Evolutionary conservation across 2,888 invertebrate species (phyloP).

Genomic region (Athalia cordata): DNA sequence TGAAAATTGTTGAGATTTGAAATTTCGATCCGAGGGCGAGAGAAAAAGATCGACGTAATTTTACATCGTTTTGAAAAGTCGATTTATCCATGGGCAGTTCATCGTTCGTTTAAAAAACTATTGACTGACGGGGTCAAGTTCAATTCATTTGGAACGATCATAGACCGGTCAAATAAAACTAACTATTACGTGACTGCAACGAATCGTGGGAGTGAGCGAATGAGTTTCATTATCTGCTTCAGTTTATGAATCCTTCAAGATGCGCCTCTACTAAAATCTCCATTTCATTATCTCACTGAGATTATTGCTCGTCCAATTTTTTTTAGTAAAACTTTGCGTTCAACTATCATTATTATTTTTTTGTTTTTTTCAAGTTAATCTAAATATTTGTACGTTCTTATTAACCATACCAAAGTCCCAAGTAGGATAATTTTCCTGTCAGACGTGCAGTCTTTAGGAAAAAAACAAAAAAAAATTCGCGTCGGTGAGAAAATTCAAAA

Average conservation of each 20-base stretch:
- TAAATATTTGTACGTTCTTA: too few species aligned
- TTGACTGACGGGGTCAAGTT: slow-evolving; percentile 33
- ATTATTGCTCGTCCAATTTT: too few species aligned
- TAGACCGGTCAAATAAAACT: slow-evolving; percentile 20
- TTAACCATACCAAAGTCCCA: too few species aligned
- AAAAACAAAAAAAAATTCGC: too few species aligned
- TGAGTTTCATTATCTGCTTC: slow-evolving; percentile 4
- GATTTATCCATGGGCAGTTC: background rate
- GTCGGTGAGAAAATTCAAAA: too few species aligned
- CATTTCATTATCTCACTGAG: slow-evolving; percentile 5
- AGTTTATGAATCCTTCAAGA: background rate
- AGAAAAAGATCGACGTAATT: too few species aligned
- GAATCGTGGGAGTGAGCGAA: slow-evolving; percentile 38
- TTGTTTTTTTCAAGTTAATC: background rate
- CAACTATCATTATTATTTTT: background rate
- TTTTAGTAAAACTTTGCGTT: too few species aligned
- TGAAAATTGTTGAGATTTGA: background rate
- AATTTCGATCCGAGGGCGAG: background rate
- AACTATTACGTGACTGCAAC: slow-evolving; percentile 36
- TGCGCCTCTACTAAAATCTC: background rate
- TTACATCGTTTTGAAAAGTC: too few species aligned
- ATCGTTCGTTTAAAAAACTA: background rate
- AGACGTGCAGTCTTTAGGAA: too few species aligned
- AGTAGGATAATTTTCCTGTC: too few species aligned
- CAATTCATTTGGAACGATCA: slow-evolving; percentile 31